These are phyloP conservation scores for Gobio gobio DNA, from an alignment of 2,113 vertebrate genomes.

Conservation along the genomic window DNA sequence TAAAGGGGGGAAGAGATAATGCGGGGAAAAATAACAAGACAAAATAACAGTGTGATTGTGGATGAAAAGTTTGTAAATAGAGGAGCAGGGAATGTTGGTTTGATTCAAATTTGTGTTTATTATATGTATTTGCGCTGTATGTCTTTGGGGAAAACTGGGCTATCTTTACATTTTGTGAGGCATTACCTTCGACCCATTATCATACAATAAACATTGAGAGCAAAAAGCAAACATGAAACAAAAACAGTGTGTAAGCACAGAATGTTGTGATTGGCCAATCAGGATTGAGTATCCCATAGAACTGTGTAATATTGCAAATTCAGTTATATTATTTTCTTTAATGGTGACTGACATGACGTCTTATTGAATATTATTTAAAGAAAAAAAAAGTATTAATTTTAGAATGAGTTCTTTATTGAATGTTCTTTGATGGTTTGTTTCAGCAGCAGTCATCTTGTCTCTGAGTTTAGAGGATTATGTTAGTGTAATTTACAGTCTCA, in stretches of 20 bases:
- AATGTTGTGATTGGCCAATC: not conserved
- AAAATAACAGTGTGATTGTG: not conserved
- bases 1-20: not conserved
- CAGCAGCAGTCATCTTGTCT: not conserved
- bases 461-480: not conserved
- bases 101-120: not conserved
- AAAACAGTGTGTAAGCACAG: not conserved
- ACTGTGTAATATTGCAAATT: not conserved
- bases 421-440: constrained; percentile 16
- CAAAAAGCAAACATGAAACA: not conserved
- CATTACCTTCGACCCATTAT: constrained; percentile 22
- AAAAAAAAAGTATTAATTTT: not conserved
- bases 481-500: constrained; percentile 41
- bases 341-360: not conserved
- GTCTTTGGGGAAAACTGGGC: not conserved
- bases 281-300: not conserved
- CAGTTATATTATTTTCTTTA: not conserved
- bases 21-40: not conserved
- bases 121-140: not conserved
- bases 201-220: not conserved
- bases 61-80: not conserved
- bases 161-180: not conserved
- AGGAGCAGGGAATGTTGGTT: not conserved
- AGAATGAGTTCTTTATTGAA: not conserved
- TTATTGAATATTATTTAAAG: not conserved